Conservation (phyloP, 2,113 vertebrate genomes). For the Hemichromis elongatus region DNA sequence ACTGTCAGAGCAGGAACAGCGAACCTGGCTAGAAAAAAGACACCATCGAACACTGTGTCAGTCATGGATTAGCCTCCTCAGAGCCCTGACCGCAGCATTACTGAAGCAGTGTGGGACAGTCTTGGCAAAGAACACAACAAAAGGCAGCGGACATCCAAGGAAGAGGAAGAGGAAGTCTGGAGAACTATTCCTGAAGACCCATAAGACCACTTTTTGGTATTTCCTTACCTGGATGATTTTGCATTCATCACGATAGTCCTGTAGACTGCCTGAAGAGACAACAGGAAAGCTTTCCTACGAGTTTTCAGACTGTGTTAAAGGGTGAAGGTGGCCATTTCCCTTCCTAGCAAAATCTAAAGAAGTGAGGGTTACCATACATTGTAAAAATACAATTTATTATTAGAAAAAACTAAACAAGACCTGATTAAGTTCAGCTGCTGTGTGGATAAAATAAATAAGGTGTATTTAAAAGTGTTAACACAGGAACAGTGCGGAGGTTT, state of each 20-base stretch:
- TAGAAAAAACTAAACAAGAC: not conserved
- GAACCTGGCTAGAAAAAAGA: not conserved
- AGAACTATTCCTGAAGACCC: not conserved
- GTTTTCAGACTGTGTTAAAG: not conserved
- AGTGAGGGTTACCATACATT: too few relatives aligned
- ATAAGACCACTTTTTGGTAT: not conserved
- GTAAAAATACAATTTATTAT: not conserved
- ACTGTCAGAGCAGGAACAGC: not conserved
- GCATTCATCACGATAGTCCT: not conserved
- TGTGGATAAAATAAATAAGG: not conserved
- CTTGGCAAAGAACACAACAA: not conserved
- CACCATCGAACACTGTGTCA: not conserved
- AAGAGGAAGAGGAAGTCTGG: not conserved
- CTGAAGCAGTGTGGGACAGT: not conserved
- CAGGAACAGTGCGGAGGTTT: not conserved
- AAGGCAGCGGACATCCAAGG: not conserved
- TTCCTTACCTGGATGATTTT: not conserved
- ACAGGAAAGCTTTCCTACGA: not conserved
- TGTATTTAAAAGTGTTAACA: too few relatives aligned
- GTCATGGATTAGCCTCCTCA: not conserved
- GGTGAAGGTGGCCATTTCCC: not conserved
- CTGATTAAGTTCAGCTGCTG: not conserved
- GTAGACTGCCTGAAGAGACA: not conserved
- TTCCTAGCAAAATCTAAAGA: not conserved
- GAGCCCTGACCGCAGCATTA: not conserved